Percentiles rank a stretch among this genome's conserved stretches.
phyloP scores from a whole-genome alignment of 1,140 invertebrate species.

The Tribolium madens region DNA sequence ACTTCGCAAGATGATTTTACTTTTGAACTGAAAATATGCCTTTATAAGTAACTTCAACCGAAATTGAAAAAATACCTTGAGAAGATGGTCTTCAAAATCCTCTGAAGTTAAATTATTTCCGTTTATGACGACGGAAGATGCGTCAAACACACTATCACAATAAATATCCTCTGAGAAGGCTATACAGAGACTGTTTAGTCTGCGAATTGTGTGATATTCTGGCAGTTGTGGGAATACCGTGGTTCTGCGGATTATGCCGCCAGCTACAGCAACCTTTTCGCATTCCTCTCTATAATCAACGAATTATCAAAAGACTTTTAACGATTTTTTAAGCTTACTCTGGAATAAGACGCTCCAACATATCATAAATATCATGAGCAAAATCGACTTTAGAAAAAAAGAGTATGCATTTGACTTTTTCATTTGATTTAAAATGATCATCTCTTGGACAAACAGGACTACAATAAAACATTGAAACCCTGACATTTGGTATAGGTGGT shows the following conservation, averaged over 20 bases:
- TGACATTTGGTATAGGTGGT: slow-evolving; percentile 54
- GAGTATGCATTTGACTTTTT: slow-evolving; percentile 53
- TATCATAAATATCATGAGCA: slow-evolving; percentile 43
- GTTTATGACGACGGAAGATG: slow-evolving; percentile 55
- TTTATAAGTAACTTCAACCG: too few relatives aligned
- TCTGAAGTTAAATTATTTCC: slow-evolving; percentile 50
- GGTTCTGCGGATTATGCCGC: slow-evolving; percentile 53
- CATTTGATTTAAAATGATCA: slow-evolving; percentile 47
- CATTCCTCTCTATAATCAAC: slow-evolving; percentile 46
- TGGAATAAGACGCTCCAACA: slow-evolving; percentile 53
- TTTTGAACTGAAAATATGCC: slow-evolving; percentile 59
- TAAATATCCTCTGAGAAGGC: slow-evolving; percentile 50
- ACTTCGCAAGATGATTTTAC: slow-evolving; percentile 48
- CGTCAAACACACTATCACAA: slow-evolving; percentile 46
- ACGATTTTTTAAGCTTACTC: slow-evolving; percentile 48
- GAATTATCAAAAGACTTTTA: background rate
- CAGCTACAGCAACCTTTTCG: slow-evolving; percentile 52
- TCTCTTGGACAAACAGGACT: slow-evolving; percentile 47
- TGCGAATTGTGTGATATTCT: background rate
- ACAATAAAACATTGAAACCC: slow-evolving; percentile 54
- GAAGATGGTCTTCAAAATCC: slow-evolving; percentile 53
- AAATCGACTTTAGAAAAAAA: slow-evolving; percentile 51
- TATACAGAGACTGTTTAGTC: slow-evolving; percentile 48
- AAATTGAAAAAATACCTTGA: slow-evolving; percentile 48
- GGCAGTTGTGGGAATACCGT: slow-evolving; percentile 48